These are phyloP conservation scores for Ambastaia sidthimunki DNA, from an alignment of 2,797 vertebrate species.

Conservation along the genomic window DNA sequence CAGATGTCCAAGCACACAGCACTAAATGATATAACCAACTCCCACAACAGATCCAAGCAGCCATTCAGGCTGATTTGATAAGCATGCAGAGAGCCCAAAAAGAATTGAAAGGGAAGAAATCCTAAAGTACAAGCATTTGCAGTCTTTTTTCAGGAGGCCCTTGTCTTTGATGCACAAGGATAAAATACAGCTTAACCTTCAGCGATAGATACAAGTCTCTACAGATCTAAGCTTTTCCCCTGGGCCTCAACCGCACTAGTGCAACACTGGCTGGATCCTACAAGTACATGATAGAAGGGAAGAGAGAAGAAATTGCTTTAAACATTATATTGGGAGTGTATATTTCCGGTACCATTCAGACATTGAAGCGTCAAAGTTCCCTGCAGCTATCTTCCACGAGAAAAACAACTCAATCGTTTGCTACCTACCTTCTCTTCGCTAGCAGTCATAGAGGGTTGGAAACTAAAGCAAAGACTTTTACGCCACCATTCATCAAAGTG, in stretches of 20 bases:
- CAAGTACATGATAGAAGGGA: conserved; percentile 36
- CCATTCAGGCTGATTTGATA: conserved; percentile 22
- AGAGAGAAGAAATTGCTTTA: conserved; percentile 39
- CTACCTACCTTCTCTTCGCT: conserved; percentile 57
- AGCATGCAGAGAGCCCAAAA: conserved; percentile 24
- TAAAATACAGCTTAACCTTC: conserved; percentile 64
- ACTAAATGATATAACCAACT: conserved; percentile 50
- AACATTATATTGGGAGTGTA: conserved; percentile 53
- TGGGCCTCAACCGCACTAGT: conserved; percentile 53
- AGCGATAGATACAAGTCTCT: conserved; percentile 63
- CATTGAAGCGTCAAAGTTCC: conserved; percentile 60
- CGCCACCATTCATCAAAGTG: conserved; percentile 63
- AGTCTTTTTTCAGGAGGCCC: conserved; percentile 46
- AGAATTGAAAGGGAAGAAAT: conserved; percentile 47
- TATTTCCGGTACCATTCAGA: conserved; percentile 62
- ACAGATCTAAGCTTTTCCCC: conserved; percentile 56
- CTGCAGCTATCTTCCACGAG: conserved; percentile 68
- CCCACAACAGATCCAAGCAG: conserved; percentile 44
- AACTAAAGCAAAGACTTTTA: conserved; percentile 55
- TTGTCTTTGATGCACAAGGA: conserved; percentile 60
- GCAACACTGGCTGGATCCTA: conserved; percentile 43
- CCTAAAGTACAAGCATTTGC: conserved; percentile 42
- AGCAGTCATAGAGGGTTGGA: conserved; percentile 52
- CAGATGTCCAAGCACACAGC: conserved; percentile 33
- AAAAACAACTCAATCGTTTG: conserved; percentile 54